Evolutionary conservation across 2,113 vertebrate genomes (phyloP).

Genomic region (Trogon melanurus): DNA sequence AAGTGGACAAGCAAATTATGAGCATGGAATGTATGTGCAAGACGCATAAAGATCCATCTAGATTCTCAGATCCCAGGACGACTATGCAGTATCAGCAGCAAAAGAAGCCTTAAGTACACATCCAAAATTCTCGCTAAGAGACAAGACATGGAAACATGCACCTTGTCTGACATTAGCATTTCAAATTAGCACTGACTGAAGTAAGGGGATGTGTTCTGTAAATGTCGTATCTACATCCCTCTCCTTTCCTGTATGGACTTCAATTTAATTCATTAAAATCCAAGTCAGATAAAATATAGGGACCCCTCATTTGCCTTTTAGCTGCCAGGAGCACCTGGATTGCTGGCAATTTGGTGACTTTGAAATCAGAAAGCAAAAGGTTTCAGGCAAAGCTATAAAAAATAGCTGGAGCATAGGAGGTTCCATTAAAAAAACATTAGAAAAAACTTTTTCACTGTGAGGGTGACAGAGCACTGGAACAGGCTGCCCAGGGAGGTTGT

Average conservation of each 20-base stretch:
- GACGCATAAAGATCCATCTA: not conserved
- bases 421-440: no score
- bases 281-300: not conserved
- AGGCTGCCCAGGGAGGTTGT: no score
- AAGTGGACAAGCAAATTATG: not conserved
- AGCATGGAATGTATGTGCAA: not conserved
- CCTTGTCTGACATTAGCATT: not conserved
- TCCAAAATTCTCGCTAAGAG: not conserved
- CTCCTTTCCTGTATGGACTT: not conserved
- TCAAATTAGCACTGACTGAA: not conserved
- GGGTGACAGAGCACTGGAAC: no score
- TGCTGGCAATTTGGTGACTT: not conserved
- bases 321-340: constrained; percentile 4
- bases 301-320: not conserved
- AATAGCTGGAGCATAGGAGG: no score
- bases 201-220: not conserved
- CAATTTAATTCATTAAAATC: not conserved
- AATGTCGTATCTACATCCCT: not conserved
- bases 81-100: not conserved
- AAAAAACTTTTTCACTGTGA: no score
- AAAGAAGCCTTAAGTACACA: not conserved
- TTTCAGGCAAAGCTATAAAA: not conserved
- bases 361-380: constrained; percentile 11
- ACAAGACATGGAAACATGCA: not conserved
- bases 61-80: not conserved